Evolutionary conservation across 2,797 vertebrate species (phyloP), one percentile per base, ranked within the genome.

Genomic region (Anabas testudineus): DNA sequence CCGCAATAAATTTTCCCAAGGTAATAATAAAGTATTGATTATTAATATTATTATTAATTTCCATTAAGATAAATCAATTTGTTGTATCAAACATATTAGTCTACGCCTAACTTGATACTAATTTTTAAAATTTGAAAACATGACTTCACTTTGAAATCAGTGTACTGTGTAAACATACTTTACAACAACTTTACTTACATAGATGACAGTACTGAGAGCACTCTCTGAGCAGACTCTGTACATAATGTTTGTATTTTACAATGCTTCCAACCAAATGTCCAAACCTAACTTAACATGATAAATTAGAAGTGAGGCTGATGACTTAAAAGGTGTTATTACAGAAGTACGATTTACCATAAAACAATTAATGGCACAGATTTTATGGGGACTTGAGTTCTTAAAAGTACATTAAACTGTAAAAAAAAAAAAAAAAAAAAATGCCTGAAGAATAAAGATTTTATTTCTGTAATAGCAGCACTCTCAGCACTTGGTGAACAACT

Each of bases 371-470:
- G 22, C 18, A 19, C 16, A 32, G 14, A 41, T 58, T 67, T 71
- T 39, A 71, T 65, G 41, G 3, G 30, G 19, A 69, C 16, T 54
- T 1, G 22, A 45, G 45, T 65, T 10, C 7, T 62, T 46, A 16
- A 67, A 79, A 52, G n/a, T 54, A 67, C 48, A 72, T 62, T 30
- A 26, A 74, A 71, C 37, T 67, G 61, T 71, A 64, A 73, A 36
- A 46, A 42, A 78, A 55, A 39, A 78, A 53, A 41, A n/a, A n/a
- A n/a, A n/a, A n/a, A n/a, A n/a, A 37, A 4, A 37, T 34, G 37
- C 54, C 65, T 22, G 47, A 60, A 82, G 51, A 79, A 76, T 69
- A 19, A 41, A 78, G 64, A 73, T 65, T n/a, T 46, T 46, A 41
- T 46, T 30, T 47, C 45, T 71, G 28, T 74, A 69, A 78, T 46